Base-by-base conservation (phyloP, 2,113 vertebrate species). In the Balaenoptera acutorostrata region DNA sequence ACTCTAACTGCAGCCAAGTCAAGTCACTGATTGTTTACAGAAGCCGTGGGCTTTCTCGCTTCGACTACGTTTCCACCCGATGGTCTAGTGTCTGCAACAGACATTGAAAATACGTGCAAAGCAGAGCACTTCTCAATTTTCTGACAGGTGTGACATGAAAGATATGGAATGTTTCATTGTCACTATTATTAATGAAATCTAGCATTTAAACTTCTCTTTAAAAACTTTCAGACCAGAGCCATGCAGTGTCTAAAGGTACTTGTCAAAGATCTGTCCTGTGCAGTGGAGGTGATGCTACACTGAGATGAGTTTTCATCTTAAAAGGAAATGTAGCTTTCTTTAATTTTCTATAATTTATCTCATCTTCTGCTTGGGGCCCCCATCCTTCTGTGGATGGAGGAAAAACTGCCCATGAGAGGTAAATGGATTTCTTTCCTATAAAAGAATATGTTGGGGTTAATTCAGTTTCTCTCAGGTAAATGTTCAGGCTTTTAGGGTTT, bases 1-100 rank as follows among this genome's bases (percentile, higher is more conserved):
- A 21, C 52, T 49, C 0, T 95, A 97, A 97, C 90, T 94, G 90
- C 84, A 39, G 87, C 23, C 83, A 90, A 96, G 93, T 57, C 84
- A 85, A 92, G 84, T 81, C 75, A 95, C 11, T 96, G 91, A 88
- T 80, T 66, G 39, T 83, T 77, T 69, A 52, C 36, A 25, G 59
- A 88, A n/a, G 41, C 0, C 0, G 1, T 57, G 25, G n/a, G 17
- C 49, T 96, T 93, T 93, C 92, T n/a, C 25, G 55, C 57, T 81
- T 55, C 27, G 33, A 55, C 83, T 80, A 12, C 0, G 0, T 64
- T 74, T 61, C 64, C 9, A 71, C 1, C 31, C 27, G 5, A 0
- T 1, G 11, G 17, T 17, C 77, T 78, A 12, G n/a, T 31, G 55
- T 69, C 52, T 33, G 4, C 1, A 1, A 27, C 12, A 14, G 96